These are phyloP conservation scores for Cottus gobio DNA, from an alignment of 2,113 vertebrate species.

Conservation along the genomic window DNA sequence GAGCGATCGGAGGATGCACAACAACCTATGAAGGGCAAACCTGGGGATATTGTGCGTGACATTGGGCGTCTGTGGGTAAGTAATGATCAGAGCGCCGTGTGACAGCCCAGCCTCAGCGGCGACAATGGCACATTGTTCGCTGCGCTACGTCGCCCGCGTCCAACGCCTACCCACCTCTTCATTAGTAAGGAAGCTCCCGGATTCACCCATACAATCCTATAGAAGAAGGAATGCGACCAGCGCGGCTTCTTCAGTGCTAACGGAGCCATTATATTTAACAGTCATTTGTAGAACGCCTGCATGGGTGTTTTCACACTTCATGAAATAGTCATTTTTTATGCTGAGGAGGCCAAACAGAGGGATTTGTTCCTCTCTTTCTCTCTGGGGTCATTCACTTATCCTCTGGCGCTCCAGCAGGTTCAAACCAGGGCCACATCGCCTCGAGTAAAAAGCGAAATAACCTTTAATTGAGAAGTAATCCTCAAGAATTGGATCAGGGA, in stretches of 20 bases:
- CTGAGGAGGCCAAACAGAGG: constrained; percentile 46
- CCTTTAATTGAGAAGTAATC: constrained; percentile 77
- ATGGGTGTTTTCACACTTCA: constrained; percentile 61
- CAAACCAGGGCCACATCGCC: constrained; percentile 65
- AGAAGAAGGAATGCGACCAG: constrained; percentile 16
- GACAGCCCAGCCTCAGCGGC: constrained; percentile 57
- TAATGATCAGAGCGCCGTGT: constrained; percentile 68
- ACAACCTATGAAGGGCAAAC: constrained; percentile 80
- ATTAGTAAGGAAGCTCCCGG: constrained; percentile 53
- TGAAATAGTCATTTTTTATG: constrained; percentile 50
- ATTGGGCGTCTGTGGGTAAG: constrained; percentile 73
- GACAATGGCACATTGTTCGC: constrained; percentile 66
- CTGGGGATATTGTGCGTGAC: constrained; percentile 73
- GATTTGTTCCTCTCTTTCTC: constrained; percentile 42
- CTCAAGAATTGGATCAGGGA: constrained; percentile 63
- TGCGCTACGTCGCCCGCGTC: constrained; percentile 47
- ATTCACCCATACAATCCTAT: constrained; percentile 35
- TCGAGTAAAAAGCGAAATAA: constrained; percentile 62
- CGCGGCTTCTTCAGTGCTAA: constrained; percentile 45
- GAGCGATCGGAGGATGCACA: constrained; percentile 70
- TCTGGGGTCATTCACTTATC: constrained; percentile 62
- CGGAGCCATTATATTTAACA: constrained; percentile 53
- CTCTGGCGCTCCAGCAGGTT: constrained; percentile 60
- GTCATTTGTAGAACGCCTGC: constrained; percentile 53
- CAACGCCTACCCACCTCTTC: constrained; percentile 59